Evolutionary conservation across 2,797 vertebrate species (phyloP).

Genomic region (Podarcis lilfordi): DNA sequence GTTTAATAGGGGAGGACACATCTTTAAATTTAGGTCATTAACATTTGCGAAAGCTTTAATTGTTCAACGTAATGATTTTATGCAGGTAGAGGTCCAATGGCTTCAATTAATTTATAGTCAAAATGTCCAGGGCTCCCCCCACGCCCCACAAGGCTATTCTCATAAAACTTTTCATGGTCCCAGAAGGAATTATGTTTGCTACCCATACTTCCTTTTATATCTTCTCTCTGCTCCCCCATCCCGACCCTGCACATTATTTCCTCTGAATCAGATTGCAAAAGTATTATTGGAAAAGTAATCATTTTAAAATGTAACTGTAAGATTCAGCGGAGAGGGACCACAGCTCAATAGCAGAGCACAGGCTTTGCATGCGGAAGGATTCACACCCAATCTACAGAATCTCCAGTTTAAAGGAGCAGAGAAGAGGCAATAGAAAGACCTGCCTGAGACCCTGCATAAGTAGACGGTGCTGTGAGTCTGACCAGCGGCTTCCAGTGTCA

Average conservation of each 20-base stretch:
- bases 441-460: too few relatives aligned
- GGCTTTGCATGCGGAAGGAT: too few relatives aligned
- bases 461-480: too few relatives aligned
- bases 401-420: too few relatives aligned
- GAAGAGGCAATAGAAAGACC: too few relatives aligned
- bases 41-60: slow-evolving; percentile 68
- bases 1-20: slow-evolving; percentile 46
- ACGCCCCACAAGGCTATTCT: slow-evolving; percentile 36
- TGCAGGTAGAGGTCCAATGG: slow-evolving; percentile 61
- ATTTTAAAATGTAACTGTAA: neutral
- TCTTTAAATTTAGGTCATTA: slow-evolving; percentile 65
- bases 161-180: slow-evolving; percentile 59
- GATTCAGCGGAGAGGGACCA: neutral
- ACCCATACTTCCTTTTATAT: slow-evolving; percentile 55
- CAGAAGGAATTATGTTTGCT: slow-evolving; percentile 47
- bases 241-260: slow-evolving; percentile 40
- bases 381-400: too few relatives aligned
- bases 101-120: slow-evolving; percentile 64
- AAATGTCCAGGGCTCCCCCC: slow-evolving; percentile 39
- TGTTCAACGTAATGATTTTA: slow-evolving; percentile 62
- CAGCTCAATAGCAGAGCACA: neutral
- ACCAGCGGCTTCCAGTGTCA: too few relatives aligned
- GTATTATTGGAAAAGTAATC: neutral
- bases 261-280: slow-evolving; percentile 47
- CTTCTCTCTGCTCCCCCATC: slow-evolving; percentile 12